Conservation (phyloP, 1,140 invertebrate genomes). For the Rhagoletis pomonella region DNA sequence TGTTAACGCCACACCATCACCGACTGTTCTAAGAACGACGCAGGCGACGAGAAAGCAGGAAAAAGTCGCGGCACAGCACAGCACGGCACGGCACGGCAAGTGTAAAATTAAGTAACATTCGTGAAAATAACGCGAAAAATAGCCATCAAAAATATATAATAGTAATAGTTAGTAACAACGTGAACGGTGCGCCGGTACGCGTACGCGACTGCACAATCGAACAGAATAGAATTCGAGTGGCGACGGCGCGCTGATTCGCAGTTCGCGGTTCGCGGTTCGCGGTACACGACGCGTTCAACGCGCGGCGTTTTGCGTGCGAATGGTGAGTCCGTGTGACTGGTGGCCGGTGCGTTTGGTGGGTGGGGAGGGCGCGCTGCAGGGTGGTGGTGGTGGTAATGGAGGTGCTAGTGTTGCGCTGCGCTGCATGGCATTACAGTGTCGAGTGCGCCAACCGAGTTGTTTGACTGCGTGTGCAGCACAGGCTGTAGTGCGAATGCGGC, state of each 20-base stretch:
- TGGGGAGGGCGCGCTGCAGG: not conserved
- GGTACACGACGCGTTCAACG: slow-evolving; percentile 23
- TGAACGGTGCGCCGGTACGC: slow-evolving; percentile 42
- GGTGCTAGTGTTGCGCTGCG: not conserved
- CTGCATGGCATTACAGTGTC: not conserved
- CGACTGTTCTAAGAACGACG: slow-evolving; percentile 47
- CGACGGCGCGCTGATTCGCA: slow-evolving; percentile 19
- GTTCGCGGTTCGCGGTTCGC: slow-evolving; percentile 1
- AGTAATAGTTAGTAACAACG: slow-evolving; percentile 52
- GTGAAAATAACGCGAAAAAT: slow-evolving; percentile 51
- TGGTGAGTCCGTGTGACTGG: not conserved
- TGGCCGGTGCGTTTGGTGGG: not conserved
- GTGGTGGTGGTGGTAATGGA: not conserved
- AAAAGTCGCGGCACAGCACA: not conserved
- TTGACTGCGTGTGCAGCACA: not conserved
- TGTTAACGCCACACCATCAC: slow-evolving; percentile 51
- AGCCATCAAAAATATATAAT: slow-evolving; percentile 43
- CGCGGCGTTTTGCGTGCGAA: slow-evolving; percentile 34
- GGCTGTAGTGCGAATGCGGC: not conserved
- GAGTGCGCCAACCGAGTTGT: not conserved
- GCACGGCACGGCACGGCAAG: not conserved
- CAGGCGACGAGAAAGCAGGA: slow-evolving; percentile 48
- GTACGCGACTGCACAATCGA: slow-evolving; percentile 45
- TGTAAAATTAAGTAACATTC: slow-evolving; percentile 52
- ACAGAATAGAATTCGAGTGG: slow-evolving; percentile 36